phyloP scores from a whole-genome alignment of 2,113 vertebrate species.

The Azemiops feae region DNA sequence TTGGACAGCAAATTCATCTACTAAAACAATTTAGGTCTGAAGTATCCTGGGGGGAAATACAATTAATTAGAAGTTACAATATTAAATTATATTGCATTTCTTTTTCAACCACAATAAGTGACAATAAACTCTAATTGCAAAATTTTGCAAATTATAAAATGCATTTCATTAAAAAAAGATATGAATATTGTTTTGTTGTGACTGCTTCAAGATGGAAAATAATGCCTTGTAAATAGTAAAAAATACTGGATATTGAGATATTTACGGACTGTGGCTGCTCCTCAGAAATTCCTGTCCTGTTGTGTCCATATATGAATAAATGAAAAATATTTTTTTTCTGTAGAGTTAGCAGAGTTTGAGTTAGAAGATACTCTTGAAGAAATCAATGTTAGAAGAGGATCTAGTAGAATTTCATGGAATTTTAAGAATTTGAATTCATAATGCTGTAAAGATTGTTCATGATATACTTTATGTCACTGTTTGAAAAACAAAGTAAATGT shows the following conservation, averaged over 20 bases:
- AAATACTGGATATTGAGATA: not conserved
- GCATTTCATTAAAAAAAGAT: not conserved
- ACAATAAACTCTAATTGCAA: slow-evolving; percentile 44
- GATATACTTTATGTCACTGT: not conserved
- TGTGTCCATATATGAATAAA: not conserved
- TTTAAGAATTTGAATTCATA: not conserved
- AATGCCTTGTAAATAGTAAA: not conserved
- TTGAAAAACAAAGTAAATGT: not conserved
- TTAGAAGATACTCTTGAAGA: not conserved
- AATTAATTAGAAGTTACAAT: slow-evolving; percentile 73
- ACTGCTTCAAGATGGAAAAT: not conserved
- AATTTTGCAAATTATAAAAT: not conserved
- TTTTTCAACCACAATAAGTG: slow-evolving; percentile 64
- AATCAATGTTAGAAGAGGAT: not conserved
- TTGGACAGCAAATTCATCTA: slow-evolving; percentile 67
- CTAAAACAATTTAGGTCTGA: slow-evolving; percentile 70
- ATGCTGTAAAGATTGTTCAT: not conserved
- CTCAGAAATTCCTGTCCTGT: not conserved
- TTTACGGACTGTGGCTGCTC: not conserved
- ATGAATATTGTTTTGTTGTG: not conserved
- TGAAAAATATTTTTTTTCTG: not conserved
- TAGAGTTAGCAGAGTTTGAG: not conserved
- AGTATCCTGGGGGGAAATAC: slow-evolving; percentile 71
- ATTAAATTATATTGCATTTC: slow-evolving; percentile 58
- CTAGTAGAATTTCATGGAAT: not conserved